Evolutionary conservation across 2,888 invertebrate genomes (phyloP).

Genomic region (Stenodera caucasica): DNA sequence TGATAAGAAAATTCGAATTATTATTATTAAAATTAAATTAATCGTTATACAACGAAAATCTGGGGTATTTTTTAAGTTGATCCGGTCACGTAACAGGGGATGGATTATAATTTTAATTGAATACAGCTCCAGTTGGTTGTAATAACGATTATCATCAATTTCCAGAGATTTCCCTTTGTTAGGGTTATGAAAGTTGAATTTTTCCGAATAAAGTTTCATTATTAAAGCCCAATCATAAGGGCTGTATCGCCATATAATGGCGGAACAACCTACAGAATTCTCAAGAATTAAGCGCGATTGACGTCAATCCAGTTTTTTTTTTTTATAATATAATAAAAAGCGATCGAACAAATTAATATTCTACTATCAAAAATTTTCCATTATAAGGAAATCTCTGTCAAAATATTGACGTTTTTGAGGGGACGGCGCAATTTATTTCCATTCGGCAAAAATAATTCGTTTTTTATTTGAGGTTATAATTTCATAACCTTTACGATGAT

Average conservation of each 20-base stretch:
- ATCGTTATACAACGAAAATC: neutral
- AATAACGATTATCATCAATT: neutral
- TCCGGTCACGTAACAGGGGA: neutral
- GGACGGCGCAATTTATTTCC: no score
- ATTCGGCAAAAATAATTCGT: no score
- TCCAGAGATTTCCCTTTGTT: neutral
- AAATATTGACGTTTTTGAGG: neutral
- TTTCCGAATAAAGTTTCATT: no score
- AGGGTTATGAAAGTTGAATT: no score
- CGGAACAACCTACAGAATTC: no score
- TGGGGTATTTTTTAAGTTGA: neutral
- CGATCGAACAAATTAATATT: neutral
- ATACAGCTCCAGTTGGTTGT: neutral
- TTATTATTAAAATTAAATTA: no score
- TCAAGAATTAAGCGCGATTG: neutral
- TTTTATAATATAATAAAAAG: neutral
- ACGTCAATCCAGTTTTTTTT: neutral
- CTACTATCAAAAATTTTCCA: neutral
- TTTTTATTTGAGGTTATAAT: neutral
- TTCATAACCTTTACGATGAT: neutral
- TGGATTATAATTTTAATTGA: conserved; percentile 4
- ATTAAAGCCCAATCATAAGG: no score
- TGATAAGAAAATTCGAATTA: no score
- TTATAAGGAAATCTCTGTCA: neutral
- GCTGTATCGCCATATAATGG: no score